Base-by-base conservation (phyloP, 2,797 vertebrate genomes). In the Myoxocephalus aenaeus region DNA sequence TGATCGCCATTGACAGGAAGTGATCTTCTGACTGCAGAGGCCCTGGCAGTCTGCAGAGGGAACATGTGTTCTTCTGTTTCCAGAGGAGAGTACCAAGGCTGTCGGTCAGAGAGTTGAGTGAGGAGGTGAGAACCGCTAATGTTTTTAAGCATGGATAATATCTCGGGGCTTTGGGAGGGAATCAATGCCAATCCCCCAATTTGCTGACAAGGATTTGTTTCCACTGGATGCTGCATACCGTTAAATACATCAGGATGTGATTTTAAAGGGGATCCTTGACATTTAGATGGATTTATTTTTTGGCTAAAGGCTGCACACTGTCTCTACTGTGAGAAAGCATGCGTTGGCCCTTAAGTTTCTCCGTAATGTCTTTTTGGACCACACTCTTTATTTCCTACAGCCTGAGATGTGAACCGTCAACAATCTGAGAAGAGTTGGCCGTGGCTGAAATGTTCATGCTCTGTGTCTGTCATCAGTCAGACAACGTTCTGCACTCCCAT, bases 251-350 rank as follows among this genome's bases (percentile, higher is more conserved):
- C 12, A 48, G 80, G 77, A 81, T 79, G 62, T 66, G 63, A 77
- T 87, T 85, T 87, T 80, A 82, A 89, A 86, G 34, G 27, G 48
- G 71, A 82, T 87, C 75, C 82, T 75, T 86, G 81, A 88, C 82
- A 87, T 85, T 84, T 84, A 32, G 67, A 90, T 42, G 40, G 11
- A 42, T 82, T 5, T 2, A 53, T 85, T 42, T 56, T 22, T 70
- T 87, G 87, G 85, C 88, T 65, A 3, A 46, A 64, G 64, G 40
- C 76, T 63, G 50, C 62, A 70, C 44, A 56, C 10, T 59, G 67
- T 79, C 66, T 62, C 70, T 36, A 36, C 54, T 77, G 80, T 82
- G 75, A 80, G 82, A 88, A 85, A 75, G 54, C 48, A 63, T 66
- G 62, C n/a, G 27, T 44, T 51, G 68, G 67, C 67, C 58, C 68